Conservation (phyloP, 2,113 vertebrate species). For the Sturnus vulgaris region DNA sequence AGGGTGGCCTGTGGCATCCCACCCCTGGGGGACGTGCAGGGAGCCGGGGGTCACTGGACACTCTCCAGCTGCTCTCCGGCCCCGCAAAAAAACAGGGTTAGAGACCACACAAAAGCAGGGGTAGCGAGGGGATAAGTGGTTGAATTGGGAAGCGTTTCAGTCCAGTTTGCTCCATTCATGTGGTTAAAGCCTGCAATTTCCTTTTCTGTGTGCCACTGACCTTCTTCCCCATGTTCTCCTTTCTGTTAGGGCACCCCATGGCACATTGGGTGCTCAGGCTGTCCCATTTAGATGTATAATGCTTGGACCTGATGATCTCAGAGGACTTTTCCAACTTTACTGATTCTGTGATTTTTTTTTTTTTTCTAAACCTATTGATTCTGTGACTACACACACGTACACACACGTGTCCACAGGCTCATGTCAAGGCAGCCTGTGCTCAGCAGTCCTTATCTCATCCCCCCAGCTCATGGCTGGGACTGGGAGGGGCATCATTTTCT, state of each 20-base stretch:
- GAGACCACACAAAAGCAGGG: not conserved
- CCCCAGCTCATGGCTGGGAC: not conserved
- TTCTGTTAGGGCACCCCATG: not conserved
- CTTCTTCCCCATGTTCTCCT: not conserved
- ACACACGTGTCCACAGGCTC: not conserved
- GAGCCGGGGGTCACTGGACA: not conserved
- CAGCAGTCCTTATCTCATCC: not conserved
- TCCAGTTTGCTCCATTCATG: not conserved
- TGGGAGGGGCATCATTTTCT: not conserved
- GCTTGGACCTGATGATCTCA: not conserved
- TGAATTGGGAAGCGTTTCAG: not conserved
- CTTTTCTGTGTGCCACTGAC: not conserved
- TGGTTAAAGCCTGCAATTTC: not conserved
- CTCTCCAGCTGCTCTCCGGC: not conserved
- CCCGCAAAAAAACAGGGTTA: not conserved
- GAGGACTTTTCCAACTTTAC: not conserved
- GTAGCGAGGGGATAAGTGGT: not conserved
- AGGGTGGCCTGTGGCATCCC: not conserved
- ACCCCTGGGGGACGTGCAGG: rapidly evolving
- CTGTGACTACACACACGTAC: not conserved
- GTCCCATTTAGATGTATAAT: not conserved
- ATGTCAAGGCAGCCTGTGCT: not conserved
- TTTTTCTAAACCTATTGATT: not conserved
- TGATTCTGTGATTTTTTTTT: not conserved
- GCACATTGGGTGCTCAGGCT: rapidly evolving